Conservation (phyloP, 2,888 invertebrate genomes). For the Drosophila phalerata region DNA sequence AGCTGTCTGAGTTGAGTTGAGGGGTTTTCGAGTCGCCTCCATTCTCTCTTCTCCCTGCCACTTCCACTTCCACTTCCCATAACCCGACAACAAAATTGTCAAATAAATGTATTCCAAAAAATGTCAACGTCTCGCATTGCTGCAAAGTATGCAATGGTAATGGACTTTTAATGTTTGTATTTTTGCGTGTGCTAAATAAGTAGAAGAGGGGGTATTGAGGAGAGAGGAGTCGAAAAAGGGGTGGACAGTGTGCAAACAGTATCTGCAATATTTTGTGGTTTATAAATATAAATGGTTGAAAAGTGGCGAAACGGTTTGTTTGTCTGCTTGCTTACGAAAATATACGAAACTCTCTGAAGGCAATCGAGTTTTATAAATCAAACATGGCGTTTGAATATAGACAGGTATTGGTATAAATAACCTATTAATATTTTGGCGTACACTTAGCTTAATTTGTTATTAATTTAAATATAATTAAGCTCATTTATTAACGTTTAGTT, state of each 20-base stretch:
- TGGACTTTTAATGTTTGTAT: conserved; percentile 78
- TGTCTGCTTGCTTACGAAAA: conserved; percentile 5
- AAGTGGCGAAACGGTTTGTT: conserved; percentile 10
- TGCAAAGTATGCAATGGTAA: conserved; percentile 64
- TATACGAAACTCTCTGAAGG: conserved; percentile 1
- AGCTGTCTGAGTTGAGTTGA: conserved; percentile 1
- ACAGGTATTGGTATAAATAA: neutral
- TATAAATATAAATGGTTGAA: conserved; percentile 35
- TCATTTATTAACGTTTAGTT: no score
- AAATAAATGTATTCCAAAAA: conserved; percentile 72
- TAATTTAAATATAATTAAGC: no score
- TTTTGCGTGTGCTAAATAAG: conserved; percentile 35
- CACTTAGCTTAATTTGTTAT: neutral
- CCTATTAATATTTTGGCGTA: neutral
- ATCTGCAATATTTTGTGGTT: conserved; percentile 33
- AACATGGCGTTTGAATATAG: neutral
- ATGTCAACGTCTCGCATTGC: conserved; percentile 47
- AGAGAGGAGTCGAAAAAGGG: neutral
- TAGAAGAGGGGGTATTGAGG: neutral
- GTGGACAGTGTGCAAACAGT: conserved; percentile 1
- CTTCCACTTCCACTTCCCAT: conserved; percentile 13
- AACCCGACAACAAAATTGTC: conserved; percentile 57
- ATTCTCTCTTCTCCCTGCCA: neutral
- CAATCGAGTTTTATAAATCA: conserved; percentile 1
- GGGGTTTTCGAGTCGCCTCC: conserved; percentile 19